Conservation (phyloP, 2,888 invertebrate species). For the Odontocerum albicorne region DNA sequence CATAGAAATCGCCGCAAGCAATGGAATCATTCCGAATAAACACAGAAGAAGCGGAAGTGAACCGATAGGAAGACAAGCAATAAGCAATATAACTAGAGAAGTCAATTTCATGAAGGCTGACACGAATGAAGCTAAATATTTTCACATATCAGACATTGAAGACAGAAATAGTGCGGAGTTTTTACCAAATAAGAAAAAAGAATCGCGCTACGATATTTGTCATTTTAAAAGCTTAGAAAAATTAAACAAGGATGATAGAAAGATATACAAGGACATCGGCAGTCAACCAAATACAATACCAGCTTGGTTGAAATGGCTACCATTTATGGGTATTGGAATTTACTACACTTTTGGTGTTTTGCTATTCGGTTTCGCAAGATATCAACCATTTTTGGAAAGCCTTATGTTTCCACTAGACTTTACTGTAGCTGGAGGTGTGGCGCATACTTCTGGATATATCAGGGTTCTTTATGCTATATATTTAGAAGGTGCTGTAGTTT, state of each 20-base stretch:
- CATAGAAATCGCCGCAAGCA: constrained; percentile 18
- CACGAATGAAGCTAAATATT: constrained; percentile 28
- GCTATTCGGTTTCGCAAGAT: constrained; percentile 61
- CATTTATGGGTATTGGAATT: constrained; percentile 47
- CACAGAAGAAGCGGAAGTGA: constrained; percentile 34
- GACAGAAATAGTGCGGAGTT: constrained; percentile 10
- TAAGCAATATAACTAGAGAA: constrained; percentile 32
- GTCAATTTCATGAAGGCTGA: constrained; percentile 24
- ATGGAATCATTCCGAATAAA: constrained; percentile 20
- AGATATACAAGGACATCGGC: constrained; percentile 41
- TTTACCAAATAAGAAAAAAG: constrained; percentile 12
- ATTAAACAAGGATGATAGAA: constrained; percentile 38
- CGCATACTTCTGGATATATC: constrained; percentile 59
- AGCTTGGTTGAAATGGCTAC: constrained; percentile 41
- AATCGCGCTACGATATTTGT: constrained; percentile 22
- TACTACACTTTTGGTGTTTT: constrained; percentile 64
- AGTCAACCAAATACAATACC: constrained; percentile 31
- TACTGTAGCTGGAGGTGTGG: constrained; percentile 69
- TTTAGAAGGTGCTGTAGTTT: constrained; percentile 66
- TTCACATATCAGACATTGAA: constrained; percentile 24
- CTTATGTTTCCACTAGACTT: constrained; percentile 70
- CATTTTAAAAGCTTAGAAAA: constrained; percentile 20
- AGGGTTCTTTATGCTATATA: constrained; percentile 67
- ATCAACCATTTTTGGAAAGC: constrained; percentile 54
- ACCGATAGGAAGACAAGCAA: constrained; percentile 34